Evolutionary conservation across 2,113 vertebrate genomes (phyloP).

Genomic region (Pterophyllum scalare): DNA sequence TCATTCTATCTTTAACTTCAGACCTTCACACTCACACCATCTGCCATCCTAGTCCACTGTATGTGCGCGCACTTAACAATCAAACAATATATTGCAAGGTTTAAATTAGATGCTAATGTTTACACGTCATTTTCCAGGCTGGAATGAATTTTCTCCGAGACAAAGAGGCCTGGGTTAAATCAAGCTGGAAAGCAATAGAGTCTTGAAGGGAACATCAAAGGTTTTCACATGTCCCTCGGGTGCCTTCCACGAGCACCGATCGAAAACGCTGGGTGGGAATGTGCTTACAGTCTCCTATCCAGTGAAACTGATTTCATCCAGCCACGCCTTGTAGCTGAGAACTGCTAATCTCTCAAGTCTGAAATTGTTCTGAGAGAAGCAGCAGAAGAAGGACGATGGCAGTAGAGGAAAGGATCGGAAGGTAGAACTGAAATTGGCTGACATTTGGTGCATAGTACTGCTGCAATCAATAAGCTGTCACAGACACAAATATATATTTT

Average conservation of each 20-base stretch:
- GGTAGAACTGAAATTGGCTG: slow-evolving; percentile 12
- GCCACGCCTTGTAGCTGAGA: slow-evolving; percentile 29
- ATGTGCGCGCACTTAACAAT: neutral
- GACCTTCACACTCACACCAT: neutral
- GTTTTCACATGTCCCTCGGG: slow-evolving; percentile 59
- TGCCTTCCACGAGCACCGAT: slow-evolving; percentile 59
- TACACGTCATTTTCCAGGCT: slow-evolving; percentile 15
- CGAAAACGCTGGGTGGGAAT: slow-evolving; percentile 59
- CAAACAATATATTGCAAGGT: neutral
- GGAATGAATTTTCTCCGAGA: slow-evolving; percentile 54
- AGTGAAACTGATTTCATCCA: slow-evolving; percentile 35
- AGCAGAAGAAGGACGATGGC: slow-evolving; percentile 11
- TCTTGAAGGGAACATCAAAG: slow-evolving; percentile 71
- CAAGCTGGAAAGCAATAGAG: slow-evolving; percentile 47
- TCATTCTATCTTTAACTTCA: neutral
- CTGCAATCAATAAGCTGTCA: neutral
- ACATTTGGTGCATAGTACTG: slow-evolving; percentile 18
- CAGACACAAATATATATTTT: slow-evolving; percentile 5
- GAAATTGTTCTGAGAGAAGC: slow-evolving; percentile 36
- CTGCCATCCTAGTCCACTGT: neutral
- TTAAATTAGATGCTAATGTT: slow-evolving; percentile 32
- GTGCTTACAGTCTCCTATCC: slow-evolving; percentile 35
- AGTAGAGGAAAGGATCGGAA: neutral
- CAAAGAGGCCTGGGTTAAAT: slow-evolving; percentile 58
- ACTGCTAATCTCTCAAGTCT: slow-evolving; percentile 50